Evolutionary conservation across 2,113 vertebrate genomes (phyloP).

Genomic region (Syrmaticus mikado): DNA sequence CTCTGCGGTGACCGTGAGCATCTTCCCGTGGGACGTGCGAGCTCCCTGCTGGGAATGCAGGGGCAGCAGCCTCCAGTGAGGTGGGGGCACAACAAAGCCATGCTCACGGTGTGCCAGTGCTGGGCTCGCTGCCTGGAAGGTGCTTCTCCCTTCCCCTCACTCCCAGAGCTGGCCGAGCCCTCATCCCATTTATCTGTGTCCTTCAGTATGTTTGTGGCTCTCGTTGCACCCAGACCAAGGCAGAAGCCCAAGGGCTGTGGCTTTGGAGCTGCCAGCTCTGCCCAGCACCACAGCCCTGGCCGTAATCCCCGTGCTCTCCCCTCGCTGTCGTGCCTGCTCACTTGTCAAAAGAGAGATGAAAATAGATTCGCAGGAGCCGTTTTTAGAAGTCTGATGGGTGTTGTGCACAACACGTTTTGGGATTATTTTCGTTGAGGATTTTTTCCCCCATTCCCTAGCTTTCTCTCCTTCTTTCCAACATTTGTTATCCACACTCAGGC

Average conservation of each 20-base stretch:
- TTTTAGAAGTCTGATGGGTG: slow-evolving; percentile 65
- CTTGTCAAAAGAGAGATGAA: slow-evolving; percentile 46
- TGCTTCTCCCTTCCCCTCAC: background rate
- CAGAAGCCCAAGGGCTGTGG: background rate
- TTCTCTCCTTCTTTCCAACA: background rate
- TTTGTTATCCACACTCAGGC: background rate
- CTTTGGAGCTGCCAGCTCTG: background rate
- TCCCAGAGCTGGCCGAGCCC: background rate
- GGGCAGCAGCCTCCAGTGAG: too few species aligned
- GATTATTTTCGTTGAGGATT: slow-evolving; percentile 37
- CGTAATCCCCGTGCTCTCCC: background rate
- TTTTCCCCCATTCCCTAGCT: background rate
- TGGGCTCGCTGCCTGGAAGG: too few species aligned
- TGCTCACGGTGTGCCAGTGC: too few species aligned
- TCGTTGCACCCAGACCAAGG: rapidly evolving
- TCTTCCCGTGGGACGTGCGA: too few species aligned
- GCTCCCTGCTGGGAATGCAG: too few species aligned
- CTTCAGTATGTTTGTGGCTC: rapidly evolving
- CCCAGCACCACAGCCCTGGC: rapidly evolving
- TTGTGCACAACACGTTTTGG: slow-evolving; percentile 40
- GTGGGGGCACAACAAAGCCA: too few species aligned
- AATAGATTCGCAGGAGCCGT: slow-evolving; percentile 51
- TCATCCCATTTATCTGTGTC: background rate
- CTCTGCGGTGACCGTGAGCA: too few species aligned
- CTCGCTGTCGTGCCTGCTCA: background rate